Evolutionary conservation across 2,113 vertebrate genomes (phyloP), one percentile per base, ranked within the genome.

Genomic region (Malurus cyaneus): DNA sequence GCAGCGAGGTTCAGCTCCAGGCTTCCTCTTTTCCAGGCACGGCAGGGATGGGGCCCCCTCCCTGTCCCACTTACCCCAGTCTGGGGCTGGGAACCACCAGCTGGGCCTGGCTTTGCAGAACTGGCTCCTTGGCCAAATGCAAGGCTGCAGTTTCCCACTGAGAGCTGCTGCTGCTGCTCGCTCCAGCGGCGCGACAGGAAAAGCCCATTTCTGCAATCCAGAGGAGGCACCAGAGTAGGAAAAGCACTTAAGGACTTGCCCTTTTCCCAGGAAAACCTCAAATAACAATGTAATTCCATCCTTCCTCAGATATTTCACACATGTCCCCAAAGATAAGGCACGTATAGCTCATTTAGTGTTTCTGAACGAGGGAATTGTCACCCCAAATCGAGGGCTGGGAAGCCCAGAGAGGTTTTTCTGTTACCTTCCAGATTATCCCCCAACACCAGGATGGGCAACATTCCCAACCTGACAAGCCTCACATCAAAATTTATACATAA

Each of bases 11-110:
- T 36, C 50, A 36, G 88, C 80, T 70, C 83, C 91, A 83, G 89
- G 86, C 89, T 96, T 93, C 93, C 93, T 79, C 67, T 92, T 88
- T 83, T 53, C 72, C 72, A 12, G 3, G 36, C 69, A 6, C 9
- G 2, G 78, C 73, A 26, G 71, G 50, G 80, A 34, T 3, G 0
- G 5, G 61, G 54, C 9, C 50, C 42, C 80, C 66, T 88, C 93
- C 91, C 83, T 36, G 89, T 52, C 32, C 69, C 39, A 32, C 60
- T 72, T 4, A 17, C 7, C 66, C 39, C n/a, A 6, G 10, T 2
- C 3, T 8, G 0, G 36, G 50, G 53, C 46, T 6, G 5, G 72
- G 91, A 50, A 8, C 24, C 16, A 1, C 50, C 3, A 7, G 2
- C 14, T 3, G 4, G 14, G 36, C 16, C 28, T 12, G 34, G 46